Conservation (phyloP, 2,888 invertebrate species). For the Clusia tigrina region DNA sequence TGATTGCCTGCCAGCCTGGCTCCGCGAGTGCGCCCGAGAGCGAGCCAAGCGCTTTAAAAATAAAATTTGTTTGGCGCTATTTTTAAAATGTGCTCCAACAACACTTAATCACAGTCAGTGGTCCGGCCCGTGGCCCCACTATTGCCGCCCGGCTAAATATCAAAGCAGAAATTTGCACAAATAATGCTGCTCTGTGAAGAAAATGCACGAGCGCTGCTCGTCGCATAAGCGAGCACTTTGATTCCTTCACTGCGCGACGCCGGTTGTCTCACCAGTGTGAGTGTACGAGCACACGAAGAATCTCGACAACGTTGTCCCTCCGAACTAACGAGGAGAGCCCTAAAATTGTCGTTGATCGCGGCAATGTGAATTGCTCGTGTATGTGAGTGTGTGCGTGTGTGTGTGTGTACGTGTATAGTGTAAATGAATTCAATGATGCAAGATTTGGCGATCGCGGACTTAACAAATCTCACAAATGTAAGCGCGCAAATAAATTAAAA, state of each 20-base stretch:
- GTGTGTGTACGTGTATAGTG: not conserved
- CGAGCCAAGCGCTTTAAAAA: constrained; percentile 46
- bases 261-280: not conserved
- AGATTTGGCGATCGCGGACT: constrained; percentile 37
- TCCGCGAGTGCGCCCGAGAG: not conserved
- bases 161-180: constrained; percentile 2
- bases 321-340: not conserved
- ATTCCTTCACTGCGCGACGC: not conserved
- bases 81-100: constrained; percentile 38
- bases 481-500: constrained; percentile 27
- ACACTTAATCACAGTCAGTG: not conserved
- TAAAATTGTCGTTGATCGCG: too few relatives aligned
- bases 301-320: not conserved
- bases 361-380: too few relatives aligned
- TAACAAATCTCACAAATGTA: constrained; percentile 49
- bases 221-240: too few relatives aligned
- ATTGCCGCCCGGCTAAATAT: not conserved
- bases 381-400: too few relatives aligned
- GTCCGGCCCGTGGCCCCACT: not conserved
- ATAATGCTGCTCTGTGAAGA: not conserved
- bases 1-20: not conserved
- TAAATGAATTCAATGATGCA: constrained; percentile 19
- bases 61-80: constrained; percentile 55
- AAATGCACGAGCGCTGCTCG: not conserved
- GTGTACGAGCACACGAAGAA: not conserved